phyloP scores from a whole-genome alignment of 2,113 vertebrate genomes.

The Psittacara wagleri region DNA sequence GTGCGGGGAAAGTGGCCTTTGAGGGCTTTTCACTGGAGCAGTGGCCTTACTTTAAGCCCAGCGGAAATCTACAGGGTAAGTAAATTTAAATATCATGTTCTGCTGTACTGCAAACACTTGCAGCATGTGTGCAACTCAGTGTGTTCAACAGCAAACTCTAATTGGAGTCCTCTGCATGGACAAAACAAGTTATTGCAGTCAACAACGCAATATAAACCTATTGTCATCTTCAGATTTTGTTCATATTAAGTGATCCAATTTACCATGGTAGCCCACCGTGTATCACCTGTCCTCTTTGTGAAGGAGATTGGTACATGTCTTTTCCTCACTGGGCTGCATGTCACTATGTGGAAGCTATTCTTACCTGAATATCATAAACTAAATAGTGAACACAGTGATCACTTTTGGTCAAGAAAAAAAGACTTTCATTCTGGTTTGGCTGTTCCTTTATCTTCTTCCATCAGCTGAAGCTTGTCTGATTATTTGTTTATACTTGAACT shows the following conservation, averaged over 20 bases:
- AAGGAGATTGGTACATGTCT: background rate
- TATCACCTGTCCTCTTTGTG: background rate
- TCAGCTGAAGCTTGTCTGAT: background rate
- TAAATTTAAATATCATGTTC: background rate
- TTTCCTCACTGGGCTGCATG: background rate
- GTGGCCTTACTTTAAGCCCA: background rate
- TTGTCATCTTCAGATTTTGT: background rate
- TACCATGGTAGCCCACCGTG: fast-evolving
- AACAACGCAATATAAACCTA: background rate
- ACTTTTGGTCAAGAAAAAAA: background rate
- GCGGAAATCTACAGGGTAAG: background rate
- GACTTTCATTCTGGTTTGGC: background rate
- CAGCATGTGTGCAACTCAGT: background rate
- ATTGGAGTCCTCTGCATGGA: background rate
- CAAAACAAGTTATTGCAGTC: background rate
- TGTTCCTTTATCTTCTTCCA: background rate
- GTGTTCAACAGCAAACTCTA: background rate
- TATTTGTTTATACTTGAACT: background rate
- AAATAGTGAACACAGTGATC: background rate
- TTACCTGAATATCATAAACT: background rate
- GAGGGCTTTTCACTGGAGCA: background rate
- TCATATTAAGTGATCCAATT: background rate
- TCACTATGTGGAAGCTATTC: background rate
- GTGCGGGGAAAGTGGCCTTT: background rate
- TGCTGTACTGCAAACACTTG: background rate